Percentiles rank a stretch among this genome's conserved stretches.
Conservation (phyloP, 2,797 vertebrate species). For the Pangasius macronema region DNA sequence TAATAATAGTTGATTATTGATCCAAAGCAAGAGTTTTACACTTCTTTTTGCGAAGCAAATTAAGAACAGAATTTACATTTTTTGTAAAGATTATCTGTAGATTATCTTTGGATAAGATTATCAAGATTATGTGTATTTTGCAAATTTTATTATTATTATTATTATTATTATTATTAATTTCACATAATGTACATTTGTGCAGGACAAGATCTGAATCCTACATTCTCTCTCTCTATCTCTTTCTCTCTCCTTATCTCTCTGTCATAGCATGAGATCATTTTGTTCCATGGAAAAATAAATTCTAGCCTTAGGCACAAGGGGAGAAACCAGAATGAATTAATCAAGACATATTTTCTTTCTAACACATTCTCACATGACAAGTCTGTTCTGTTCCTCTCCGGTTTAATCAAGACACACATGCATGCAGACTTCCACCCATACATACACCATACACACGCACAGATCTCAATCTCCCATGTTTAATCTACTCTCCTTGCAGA, state of each 20-base stretch:
- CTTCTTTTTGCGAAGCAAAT: not conserved
- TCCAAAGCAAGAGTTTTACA: not conserved
- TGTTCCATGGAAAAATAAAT: not conserved
- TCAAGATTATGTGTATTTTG: not conserved
- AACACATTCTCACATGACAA: not conserved
- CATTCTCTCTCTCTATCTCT: slow-evolving; percentile 15
- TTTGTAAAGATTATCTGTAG: too few species aligned
- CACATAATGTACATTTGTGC: not conserved
- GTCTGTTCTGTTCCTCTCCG: not conserved
- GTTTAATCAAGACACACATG: not conserved
- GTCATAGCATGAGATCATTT: not conserved
- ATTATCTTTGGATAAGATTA: too few species aligned
- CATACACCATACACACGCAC: not conserved
- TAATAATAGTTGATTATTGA: not conserved
- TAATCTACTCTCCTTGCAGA: not conserved
- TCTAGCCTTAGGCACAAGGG: not conserved
- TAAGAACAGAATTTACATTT: not conserved
- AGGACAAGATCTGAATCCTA: not conserved
- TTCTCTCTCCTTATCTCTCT: slow-evolving; percentile 18
- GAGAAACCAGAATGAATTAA: not conserved
- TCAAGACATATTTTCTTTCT: not conserved
- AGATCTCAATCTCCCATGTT: not conserved
- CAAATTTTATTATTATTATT: not conserved
- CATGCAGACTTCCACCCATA: not conserved
- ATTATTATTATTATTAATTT: not conserved